Base-by-base conservation (phyloP, 2,113 vertebrate species). In the Poecilia latipinna region DNA sequence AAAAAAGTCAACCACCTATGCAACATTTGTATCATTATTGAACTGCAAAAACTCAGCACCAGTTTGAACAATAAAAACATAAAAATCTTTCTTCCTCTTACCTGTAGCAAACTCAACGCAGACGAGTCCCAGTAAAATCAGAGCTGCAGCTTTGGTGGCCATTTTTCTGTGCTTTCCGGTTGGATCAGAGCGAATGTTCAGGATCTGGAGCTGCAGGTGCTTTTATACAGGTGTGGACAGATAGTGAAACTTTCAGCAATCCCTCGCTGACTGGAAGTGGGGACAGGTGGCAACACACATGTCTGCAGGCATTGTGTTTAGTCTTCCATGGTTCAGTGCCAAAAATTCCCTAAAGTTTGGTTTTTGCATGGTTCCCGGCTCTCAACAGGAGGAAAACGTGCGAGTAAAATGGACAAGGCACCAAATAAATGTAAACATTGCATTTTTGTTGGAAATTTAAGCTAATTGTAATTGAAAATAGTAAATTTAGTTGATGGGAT, bases 111-210 rank as follows among this genome's bases (percentile, higher is more conserved):
- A 62, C 0, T 35, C 32, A 1, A 72, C 1, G 63, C 85, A 88
- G 79, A 91, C 4, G 69, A 90, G 12, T 1, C 65, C 82, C 72
- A 91, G 74, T 71, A 93, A 22, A 65, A 92, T 61, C 62, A 91
- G 74, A 64, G 77, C 67, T 74, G 85, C 67, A 48, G 62, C 60
- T 66, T 51, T 71, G 63, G 88, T 70, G 15, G 85, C 78, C 92
- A 93, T 92, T 82, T 72, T 73, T 84, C 31, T 8, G 73, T 31
- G n/a, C 70, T 61, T 0, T 37, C 54, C 0, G 82, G 65, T 65
- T 22, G 74, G 62, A 28, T 75, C 31, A 80, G 68, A 17, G 65
- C 0, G 65, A 80, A 66, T 73, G 33, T 82, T 75, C 72, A 51
- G 72, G 19, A 82, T 77, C n/a, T 54, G 64, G 61, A 65, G 0